Base-by-base conservation (phyloP, 2,797 vertebrate species). In the Toxotes lorentzi region DNA sequence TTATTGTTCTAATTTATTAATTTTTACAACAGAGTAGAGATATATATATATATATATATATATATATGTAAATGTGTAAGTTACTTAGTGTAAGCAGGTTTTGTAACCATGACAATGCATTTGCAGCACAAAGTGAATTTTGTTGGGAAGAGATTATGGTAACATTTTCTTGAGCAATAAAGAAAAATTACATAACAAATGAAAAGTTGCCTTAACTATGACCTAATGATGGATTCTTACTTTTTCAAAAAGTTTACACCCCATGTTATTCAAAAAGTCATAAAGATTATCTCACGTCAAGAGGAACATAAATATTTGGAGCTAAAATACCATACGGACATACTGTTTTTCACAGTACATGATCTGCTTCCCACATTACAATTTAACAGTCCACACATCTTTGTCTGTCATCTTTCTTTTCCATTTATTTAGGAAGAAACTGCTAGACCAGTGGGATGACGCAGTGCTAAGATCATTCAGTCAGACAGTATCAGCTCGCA, bases 1-100 rank as follows among this genome's bases (percentile, higher is more conserved):
- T 98, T 98, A 98, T 98, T 98, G 93, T 81, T 96, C 92, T 95
- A 97, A 99, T 97, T 98, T 99, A 99, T 99, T 98, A 88, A 91
- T 90, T 93, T 94, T 91, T 92, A 92, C 84, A 89, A 88, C 86
- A 89, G 86, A 87, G 81, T 78, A 79, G 73, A 88, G 76, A 84
- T 91, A 30, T 30, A 30, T 30, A 30, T 30, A 30, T 30, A 30
- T 30, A 30, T 30, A 30, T 30, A 30, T 30, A 30, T 30, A 30
- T 27, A 3, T 30, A 90, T 89, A 82, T 93, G 89, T 91, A 84
- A n/a, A 86, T 93, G 85, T 93, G 87, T 91, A 91, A 83, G 86
- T 91, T 76, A 75, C 83, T 71, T 90, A 83, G 60, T 70, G 63
- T 89, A 75, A 78, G 63, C 75, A 71, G 78, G 84, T 88, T 88